Base-by-base conservation (phyloP, 2,113 vertebrate genomes). In the Vulpes ferrilata region DNA sequence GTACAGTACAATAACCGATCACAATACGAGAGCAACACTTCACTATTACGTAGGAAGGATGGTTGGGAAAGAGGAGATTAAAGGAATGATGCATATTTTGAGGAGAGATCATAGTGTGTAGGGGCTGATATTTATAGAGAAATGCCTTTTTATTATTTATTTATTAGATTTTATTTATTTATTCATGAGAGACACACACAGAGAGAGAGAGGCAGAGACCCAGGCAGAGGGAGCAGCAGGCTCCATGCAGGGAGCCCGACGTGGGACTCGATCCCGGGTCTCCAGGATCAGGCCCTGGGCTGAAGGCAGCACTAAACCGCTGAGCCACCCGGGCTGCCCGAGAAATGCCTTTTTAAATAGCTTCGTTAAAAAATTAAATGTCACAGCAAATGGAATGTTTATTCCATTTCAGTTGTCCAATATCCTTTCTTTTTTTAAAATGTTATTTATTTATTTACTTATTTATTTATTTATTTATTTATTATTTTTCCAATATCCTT, bases 31-130 rank as follows among this genome's bases (percentile, higher is more conserved):
- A 93, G 32, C 48, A 93, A 35, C 62, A 51, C 67, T 74, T 81
- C 27, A 59, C 32, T 93, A 93, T 55, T 88, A 78, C 65, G 90
- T 95, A n/a, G 3, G 69, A 83, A 60, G 25, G 9, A 13, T 88
- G 16, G n/a, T 60, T 94, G n/a, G 22, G 32, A 93, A 92, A 96
- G 57, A 85, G n/a, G 57, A 59, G 60, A 65, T 60, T 73, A 73
- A 84, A 93, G 71, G 59, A 74, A 73, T 74, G 15, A 64, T 53
- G 59, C 30, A 15, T 73, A 88, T 65, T 92, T 88, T 67, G 22
- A 95, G 25, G 69, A 32, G n/a, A 65, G n/a, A 71, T 20, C 4
- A 38, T 22, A 80, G 82, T 65, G 38, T 55, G 59, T 79, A n/a
- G 88, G 71, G 60, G 8, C 25, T 88, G 55, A 30, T 59, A 88